Conservation (phyloP, 2,888 invertebrate species). For the Cheilosia vernalis region DNA sequence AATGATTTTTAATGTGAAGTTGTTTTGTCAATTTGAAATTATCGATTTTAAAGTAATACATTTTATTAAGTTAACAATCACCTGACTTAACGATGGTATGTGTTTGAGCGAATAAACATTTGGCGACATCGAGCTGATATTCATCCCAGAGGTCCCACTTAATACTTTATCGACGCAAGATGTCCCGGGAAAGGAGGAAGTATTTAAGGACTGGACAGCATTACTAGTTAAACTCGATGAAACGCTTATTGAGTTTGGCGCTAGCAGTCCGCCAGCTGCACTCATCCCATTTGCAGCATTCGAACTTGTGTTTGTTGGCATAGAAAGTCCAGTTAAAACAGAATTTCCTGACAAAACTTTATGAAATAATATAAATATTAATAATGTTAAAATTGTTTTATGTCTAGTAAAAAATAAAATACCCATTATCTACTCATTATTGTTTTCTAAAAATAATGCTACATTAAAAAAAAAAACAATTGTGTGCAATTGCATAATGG, state of each 20-base stretch:
- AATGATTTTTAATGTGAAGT: conserved; percentile 6
- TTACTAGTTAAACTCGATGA: conserved; percentile 89
- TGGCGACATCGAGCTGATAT: conserved; percentile 83
- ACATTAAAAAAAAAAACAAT: no score
- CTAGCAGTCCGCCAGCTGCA: conserved; percentile 80
- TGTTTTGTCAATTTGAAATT: conserved; percentile 17
- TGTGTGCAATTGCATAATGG: no score
- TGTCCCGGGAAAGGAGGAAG: conserved; percentile 80
- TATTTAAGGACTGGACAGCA: conserved; percentile 86
- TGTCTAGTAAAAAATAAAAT: no score
- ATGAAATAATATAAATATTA: background rate
- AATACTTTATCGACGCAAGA: conserved; percentile 84
- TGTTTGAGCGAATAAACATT: conserved; percentile 84
- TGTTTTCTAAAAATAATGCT: background rate
- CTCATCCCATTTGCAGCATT: conserved; percentile 48
- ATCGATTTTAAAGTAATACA: background rate
- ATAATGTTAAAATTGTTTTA: background rate
- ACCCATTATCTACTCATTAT: background rate
- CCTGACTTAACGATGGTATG: conserved; percentile 83
- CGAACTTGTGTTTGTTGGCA: conserved; percentile 48
- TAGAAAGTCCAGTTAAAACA: conserved; percentile 19
- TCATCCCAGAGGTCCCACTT: conserved; percentile 83
- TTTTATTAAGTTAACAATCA: conserved; percentile 4
- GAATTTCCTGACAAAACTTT: conserved; percentile 41
- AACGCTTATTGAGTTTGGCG: conserved; percentile 83